phyloP scores from a whole-genome alignment of 1,140 invertebrate genomes.

The Ectropis grisescens region DNA sequence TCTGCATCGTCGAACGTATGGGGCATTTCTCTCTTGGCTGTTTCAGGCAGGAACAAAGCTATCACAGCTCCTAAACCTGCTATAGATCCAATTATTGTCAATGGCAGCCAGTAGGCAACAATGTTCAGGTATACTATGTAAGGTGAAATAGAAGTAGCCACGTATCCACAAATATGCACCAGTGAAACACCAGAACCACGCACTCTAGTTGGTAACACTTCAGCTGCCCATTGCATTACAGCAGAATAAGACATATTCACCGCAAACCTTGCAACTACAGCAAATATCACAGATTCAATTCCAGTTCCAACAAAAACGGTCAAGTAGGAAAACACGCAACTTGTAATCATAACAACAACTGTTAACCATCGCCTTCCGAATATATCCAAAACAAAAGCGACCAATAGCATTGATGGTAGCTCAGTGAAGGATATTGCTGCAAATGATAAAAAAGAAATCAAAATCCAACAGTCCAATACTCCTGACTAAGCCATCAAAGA shows the following conservation, averaged over 20 bases:
- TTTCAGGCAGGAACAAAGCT: conserved; percentile 81
- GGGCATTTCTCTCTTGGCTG: conserved; percentile 81
- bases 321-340: conserved; percentile 32
- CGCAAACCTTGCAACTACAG: conserved; percentile 44
- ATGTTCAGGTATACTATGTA: conserved; percentile 42
- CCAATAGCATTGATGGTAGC: conserved; percentile 19
- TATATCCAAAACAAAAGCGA: conserved; percentile 26
- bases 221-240: conserved; percentile 45
- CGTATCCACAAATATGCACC: conserved; percentile 71
- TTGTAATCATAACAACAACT: conserved; percentile 17
- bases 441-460: conserved; percentile 25
- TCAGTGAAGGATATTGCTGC: conserved; percentile 24
- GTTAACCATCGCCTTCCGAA: conserved; percentile 27
- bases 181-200: conserved; percentile 74
- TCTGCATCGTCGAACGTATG: conserved; percentile 84
- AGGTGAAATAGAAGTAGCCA: conserved; percentile 35
- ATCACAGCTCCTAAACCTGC: conserved; percentile 77
- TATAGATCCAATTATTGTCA: conserved; percentile 79
- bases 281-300: conserved; percentile 35
- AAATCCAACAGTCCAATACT: conserved; percentile 22
- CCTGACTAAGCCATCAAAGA: conserved; percentile 24
- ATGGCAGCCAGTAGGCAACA: conserved; percentile 71
- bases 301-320: conserved; percentile 29
- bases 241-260: conserved; percentile 40
- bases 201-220: conserved; percentile 73